Evolutionary conservation across 2,113 vertebrate species (phyloP).

Genomic region (Pseudolaguvia tuberculata): DNA sequence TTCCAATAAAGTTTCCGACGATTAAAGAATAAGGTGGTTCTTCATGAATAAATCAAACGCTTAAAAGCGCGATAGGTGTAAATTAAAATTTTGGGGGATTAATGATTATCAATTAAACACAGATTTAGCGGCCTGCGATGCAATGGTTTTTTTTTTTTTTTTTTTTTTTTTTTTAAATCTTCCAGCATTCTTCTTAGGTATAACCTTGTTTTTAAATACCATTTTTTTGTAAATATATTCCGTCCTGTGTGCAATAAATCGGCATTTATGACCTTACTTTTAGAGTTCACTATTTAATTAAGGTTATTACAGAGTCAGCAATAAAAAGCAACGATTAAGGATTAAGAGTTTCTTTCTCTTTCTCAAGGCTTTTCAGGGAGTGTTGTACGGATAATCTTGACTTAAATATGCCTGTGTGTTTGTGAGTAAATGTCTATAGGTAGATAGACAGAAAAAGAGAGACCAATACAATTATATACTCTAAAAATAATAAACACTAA

Average conservation of each 20-base stretch:
- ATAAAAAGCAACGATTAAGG: not conserved
- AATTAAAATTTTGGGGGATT: conserved; percentile 23
- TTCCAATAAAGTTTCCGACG: conserved; percentile 26
- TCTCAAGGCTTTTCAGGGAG: not conserved
- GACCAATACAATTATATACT: no score
- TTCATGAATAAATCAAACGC: not conserved
- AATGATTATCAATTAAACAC: conserved; percentile 50
- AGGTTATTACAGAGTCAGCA: not conserved
- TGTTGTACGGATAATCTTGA: not conserved
- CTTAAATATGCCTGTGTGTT: no score
- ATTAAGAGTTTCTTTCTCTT: not conserved
- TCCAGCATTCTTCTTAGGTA: not conserved
- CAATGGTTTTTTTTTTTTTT: not conserved
- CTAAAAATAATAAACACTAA: no score
- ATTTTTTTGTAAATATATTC: not conserved
- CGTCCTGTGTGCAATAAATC: not conserved
- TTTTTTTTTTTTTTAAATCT: not conserved
- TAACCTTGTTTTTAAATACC: not conserved
- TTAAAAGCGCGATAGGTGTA: not conserved
- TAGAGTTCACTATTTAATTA: not conserved
- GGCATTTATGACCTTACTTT: not conserved
- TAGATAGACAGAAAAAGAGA: no score
- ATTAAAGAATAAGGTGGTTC: conserved; percentile 43
- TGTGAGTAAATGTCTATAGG: no score
- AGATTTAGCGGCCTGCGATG: not conserved